Base-by-base conservation (phyloP, 2,797 vertebrate species). In the Chiloscyllium punctatum region DNA sequence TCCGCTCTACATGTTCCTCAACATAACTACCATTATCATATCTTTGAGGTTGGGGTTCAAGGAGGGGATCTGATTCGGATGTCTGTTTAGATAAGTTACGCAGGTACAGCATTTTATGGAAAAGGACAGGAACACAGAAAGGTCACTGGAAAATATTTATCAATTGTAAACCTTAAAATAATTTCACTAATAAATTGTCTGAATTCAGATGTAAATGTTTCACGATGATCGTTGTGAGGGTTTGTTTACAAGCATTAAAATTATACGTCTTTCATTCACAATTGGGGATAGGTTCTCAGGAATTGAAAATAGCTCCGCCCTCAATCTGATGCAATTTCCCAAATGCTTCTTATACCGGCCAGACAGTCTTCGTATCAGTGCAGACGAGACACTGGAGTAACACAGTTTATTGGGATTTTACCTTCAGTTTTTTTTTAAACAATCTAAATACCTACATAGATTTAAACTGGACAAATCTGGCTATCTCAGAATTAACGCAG, bases 161-260 rank as follows among this genome's bases (percentile, higher is more conserved):
- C 33, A 15, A 57, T 91, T 37, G 0, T 37, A 90, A 33, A 3
- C 77, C 18, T 0, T 15, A 69, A 92, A 69, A 1, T 37, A 92
- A 13, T 1, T 33, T 37, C 90, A 13, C 66, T 69, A 62, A 62
- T 62, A 62, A 9, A 62, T 62, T 37, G 2, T 21, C 7, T 37
- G 57, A 21, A 66, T 91, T 27, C 30, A 62, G 48, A 25, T 66
- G 57, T n/a, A 9, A 91, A 13, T 30, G 53, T 37, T 66, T 91
- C 6, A 66, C 8, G 33, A 0, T 8, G 33, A 62, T 90, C 87
- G 57, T 30, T 6, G 79, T 82, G 42, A 90, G 92, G 92, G 7
- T 72, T 53, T 94, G 71, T 94, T 94, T 94, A 94, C 94, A 94
- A 94, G 74, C 94, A 94, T 13, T 74, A 48, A 8, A 94, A 74